phyloP scores from a whole-genome alignment of 2,888 invertebrate genomes.

The Clivina fossor region DNA sequence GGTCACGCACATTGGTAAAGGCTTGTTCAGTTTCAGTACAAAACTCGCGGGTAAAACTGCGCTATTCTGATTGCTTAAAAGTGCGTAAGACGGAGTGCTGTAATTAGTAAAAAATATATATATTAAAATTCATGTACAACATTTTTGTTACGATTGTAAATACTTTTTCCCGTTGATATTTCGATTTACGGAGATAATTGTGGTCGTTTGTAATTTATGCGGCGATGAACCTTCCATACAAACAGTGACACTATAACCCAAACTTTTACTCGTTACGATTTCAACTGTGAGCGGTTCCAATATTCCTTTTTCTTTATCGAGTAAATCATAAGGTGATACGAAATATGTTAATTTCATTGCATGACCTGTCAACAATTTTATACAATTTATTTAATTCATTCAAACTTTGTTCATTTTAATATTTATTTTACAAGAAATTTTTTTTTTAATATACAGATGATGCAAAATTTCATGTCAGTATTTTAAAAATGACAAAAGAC shows the following conservation, averaged over 20 bases:
- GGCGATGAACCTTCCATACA: constrained; percentile 85
- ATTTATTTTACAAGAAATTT: too few relatives aligned
- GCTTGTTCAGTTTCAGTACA: constrained; percentile 75
- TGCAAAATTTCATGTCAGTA: too few relatives aligned
- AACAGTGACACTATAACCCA: constrained; percentile 87
- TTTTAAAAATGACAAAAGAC: too few relatives aligned
- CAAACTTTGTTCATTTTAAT: too few relatives aligned
- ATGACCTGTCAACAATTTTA: constrained; percentile 62
- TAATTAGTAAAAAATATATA: constrained; percentile 41
- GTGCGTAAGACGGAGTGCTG: constrained; percentile 78
- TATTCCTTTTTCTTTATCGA: constrained; percentile 73
- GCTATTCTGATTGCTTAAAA: constrained; percentile 80
- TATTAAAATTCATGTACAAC: background rate
- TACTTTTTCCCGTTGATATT: constrained; percentile 75
- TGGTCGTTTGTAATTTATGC: constrained; percentile 77
- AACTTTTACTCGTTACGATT: constrained; percentile 65
- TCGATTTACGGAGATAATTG: constrained; percentile 69
- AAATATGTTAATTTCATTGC: constrained; percentile 94
- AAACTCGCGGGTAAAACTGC: constrained; percentile 90
- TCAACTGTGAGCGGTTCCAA: constrained; percentile 76
- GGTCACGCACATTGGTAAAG: constrained; percentile 81
- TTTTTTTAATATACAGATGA: too few relatives aligned
- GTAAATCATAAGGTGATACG: constrained; percentile 87
- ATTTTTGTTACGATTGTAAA: background rate
- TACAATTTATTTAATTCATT: constrained; percentile 13